Conservation (phyloP, 2,113 vertebrate species). For the Centropus unirufus region DNA sequence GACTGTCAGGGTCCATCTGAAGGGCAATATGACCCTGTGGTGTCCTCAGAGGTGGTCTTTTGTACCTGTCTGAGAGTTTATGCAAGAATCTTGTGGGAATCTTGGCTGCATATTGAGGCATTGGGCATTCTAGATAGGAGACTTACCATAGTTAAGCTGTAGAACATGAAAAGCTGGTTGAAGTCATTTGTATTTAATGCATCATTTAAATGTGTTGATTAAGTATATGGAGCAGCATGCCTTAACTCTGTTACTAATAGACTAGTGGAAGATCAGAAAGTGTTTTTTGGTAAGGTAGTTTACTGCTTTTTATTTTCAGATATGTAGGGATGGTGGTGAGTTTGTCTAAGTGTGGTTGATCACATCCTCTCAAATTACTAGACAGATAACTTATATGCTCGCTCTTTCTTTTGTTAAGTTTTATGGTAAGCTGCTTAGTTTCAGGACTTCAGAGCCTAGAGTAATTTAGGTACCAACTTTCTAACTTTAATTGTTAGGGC, state of each 20-base stretch:
- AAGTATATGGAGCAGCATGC: background rate
- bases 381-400: background rate
- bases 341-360: background rate
- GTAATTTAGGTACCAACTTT: background rate
- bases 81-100: background rate
- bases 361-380: background rate
- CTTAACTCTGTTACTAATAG: background rate
- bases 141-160: background rate
- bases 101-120: background rate
- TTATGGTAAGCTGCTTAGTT: background rate
- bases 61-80: background rate
- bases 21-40: background rate
- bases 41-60: background rate
- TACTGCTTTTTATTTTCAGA: background rate
- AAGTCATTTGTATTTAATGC: background rate
- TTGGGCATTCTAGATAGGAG: background rate
- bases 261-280: background rate
- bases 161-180: background rate
- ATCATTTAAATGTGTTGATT: background rate
- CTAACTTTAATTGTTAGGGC: background rate
- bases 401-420: background rate
- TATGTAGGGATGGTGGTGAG: background rate
- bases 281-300: background rate
- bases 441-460: background rate
- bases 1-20: background rate